Base-by-base conservation (phyloP, 1,140 invertebrate genomes). In the Mizuhopecten yessoensis region DNA sequence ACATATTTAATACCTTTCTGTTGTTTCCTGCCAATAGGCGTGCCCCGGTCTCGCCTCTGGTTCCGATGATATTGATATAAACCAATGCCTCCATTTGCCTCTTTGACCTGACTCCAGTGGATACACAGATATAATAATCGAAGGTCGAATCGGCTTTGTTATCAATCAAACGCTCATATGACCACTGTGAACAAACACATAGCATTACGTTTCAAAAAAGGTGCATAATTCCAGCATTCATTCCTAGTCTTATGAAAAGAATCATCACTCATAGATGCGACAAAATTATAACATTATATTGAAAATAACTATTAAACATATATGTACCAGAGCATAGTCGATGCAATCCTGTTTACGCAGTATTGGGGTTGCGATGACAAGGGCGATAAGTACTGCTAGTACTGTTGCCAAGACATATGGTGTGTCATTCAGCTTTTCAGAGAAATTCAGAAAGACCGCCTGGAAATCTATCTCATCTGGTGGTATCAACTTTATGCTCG, bases 61-160 rank as follows among this genome's bases (percentile, higher is more conserved):
- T 75, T 17, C 57, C 57, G n/a, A 75, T 75, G 17, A 75, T 75
- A 29, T 75, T 75, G 23, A 75, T 75, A 11, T 29, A 75, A 23
- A 75, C 57, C 17, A n/a, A 29, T 29, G 57, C n/a, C n/a, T 2
- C n/a, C 23, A 75, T 75, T 29, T n/a, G 23, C 23, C 57, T 75
- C 0, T 29, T 75, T 5, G 57, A 75, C 1, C 57, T 75, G n/a
- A 75, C n/a, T 75, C 57, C 57, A 29, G 57, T 75, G 3, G 57
- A 75, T 75, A 75, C 57, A 75, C 57, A 75, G 57, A 75, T 75
- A 17, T 75, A 75, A 75, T 75, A 75, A 75, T 1, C 23, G 57
- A 75, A 75, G 57, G 57, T 17, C 9, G 57, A 29, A n/a, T 5
- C 29, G 0, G 57, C 57, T 75, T 75, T 75, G 57, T 75, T 75